Conservation (phyloP, 2,113 vertebrate genomes). For the Ardeotis arabs region DNA sequence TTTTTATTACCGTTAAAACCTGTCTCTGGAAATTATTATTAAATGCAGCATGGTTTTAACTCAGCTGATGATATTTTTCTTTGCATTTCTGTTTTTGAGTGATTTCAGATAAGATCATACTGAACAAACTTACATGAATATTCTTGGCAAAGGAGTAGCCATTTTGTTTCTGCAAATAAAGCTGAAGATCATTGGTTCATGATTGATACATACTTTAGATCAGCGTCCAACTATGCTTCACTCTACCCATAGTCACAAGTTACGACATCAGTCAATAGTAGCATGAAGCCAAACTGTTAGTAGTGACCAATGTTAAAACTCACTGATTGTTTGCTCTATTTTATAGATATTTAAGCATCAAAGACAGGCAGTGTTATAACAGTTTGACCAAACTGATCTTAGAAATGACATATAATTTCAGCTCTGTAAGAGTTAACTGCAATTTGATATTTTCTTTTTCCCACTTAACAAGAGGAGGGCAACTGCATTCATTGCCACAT, state of each 20-base stretch:
- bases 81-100: slow-evolving; percentile 28
- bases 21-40: slow-evolving; percentile 49
- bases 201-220: not conserved
- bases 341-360: not conserved
- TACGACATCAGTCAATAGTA: not conserved
- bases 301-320: not conserved
- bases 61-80: slow-evolving; percentile 23
- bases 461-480: not conserved
- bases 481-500: not conserved
- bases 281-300: not conserved
- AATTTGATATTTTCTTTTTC: not conserved
- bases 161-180: slow-evolving; percentile 30
- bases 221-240: not conserved
- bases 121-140: slow-evolving; percentile 4
- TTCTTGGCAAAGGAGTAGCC: not conserved
- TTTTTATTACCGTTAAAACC: slow-evolving; percentile 61
- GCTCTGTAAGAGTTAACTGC: not conserved
- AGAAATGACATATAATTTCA: not conserved
- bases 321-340: not conserved
- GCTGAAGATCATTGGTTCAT: not conserved
- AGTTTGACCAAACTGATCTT: not conserved
- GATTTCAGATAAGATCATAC: not conserved
- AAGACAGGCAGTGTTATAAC: not conserved
- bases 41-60: slow-evolving; percentile 36
- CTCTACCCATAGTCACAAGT: not conserved